Evolutionary conservation across 2,797 vertebrate species (phyloP), one percentile per base, ranked within the genome.

Genomic region (Pseudochaenichthys georgianus): DNA sequence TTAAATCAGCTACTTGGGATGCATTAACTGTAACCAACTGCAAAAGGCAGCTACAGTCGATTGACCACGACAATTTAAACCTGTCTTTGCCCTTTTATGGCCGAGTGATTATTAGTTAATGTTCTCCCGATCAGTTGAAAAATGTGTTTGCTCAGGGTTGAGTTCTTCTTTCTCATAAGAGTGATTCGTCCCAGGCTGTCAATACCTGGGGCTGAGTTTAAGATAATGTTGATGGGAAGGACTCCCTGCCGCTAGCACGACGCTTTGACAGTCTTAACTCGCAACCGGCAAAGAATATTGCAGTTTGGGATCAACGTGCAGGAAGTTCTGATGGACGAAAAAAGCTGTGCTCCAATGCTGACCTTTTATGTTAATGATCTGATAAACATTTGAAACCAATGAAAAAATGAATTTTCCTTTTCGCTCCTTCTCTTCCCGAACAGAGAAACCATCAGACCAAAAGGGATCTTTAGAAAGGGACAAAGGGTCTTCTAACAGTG

Each of bases 371-470:
- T 67, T 52, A 5, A 31, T 60, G 2, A 9, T 57, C 1, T 34
- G 23, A 42, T 66, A 66, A 60, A 43, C 17, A 21, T 51, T 41
- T 5, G 57, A 19, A 42, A 48, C 11, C 34, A 43, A 4, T 21
- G 6, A 52, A 48, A 12, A 12, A 19, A 41, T 38, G 9, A 11
- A 34, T 51, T n/a, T 15, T 47, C 11, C 28, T 41, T 43, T 65
- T 64, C 23, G 48, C 47, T 64, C 28, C 11, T 54, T n/a, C 65
- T 86, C 43, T 83, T 63, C 58, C 47, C 23, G 13, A 77, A 78
- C 85, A 96, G 94, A 93, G 63, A 93, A 86, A 81, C 68, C 84
- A 9, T 83, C 78, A 2, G 78, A 91, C 59, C 92, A 86, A 83
- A 93, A 84, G 70, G 87, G 68, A 87, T 75, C 21, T 53, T 65